Evolutionary conservation across 2,113 vertebrate genomes (phyloP).

Genomic region (Erythrolamprus reginae): DNA sequence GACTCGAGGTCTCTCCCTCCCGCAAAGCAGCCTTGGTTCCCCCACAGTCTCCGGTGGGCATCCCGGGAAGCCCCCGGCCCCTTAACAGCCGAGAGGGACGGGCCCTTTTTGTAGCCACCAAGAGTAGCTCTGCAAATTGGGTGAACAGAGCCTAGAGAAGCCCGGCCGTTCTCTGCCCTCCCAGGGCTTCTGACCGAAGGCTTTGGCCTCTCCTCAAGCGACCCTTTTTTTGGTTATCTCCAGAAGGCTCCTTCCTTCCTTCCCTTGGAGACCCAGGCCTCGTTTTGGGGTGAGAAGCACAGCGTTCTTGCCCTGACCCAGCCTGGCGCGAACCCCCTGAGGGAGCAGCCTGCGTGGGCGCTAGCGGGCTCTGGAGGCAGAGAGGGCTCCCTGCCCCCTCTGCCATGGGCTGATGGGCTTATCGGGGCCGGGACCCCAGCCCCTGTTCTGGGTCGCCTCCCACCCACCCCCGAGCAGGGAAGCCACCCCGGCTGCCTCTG

Average conservation of each 20-base stretch:
- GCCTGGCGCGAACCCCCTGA: neutral
- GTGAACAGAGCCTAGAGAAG: neutral
- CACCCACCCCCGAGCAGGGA: too few relatives aligned
- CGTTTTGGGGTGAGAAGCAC: neutral
- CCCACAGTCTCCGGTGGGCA: rapidly evolving
- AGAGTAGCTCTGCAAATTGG: neutral
- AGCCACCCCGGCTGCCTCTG: too few relatives aligned
- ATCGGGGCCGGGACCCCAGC: neutral
- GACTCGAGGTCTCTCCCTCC: neutral
- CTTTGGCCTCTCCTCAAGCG: neutral
- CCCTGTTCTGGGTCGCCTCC: too few relatives aligned
- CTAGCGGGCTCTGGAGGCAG: neutral
- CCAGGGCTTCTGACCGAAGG: neutral
- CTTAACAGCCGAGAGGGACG: neutral
- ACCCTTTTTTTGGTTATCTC: too few relatives aligned
- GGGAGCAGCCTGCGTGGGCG: neutral
- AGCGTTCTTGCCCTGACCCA: neutral
- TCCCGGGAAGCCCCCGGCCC: neutral
- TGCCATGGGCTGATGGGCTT: neutral
- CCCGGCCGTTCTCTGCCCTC: neutral
- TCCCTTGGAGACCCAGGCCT: too few relatives aligned
- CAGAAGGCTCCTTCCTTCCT: too few relatives aligned
- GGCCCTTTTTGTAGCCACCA: neutral
- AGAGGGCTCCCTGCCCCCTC: neutral
- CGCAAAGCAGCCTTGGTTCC: neutral